Evolutionary conservation across 2,797 vertebrate species (phyloP), one percentile per base, ranked within the genome.

Genomic region (Crocidura indochinensis): DNA sequence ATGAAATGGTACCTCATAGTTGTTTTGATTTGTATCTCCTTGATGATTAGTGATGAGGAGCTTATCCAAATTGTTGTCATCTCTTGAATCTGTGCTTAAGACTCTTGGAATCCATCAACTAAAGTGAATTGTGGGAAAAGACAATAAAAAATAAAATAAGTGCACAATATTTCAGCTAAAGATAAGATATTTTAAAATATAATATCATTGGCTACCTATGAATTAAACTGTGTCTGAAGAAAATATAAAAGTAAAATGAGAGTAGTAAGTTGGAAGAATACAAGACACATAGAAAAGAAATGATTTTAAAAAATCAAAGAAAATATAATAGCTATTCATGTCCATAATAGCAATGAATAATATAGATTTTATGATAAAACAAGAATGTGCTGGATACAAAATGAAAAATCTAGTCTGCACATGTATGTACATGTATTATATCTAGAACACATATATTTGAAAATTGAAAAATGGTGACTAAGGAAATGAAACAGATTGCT

Each of bases 211-310:
- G 19, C 15, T 64, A 85, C 27, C 1, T 87, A 69, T n/a, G 67
- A 82, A 71, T 26, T 22, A 29, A 76, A 72, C 3, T 60, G 5
- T 84, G 24, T 51, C 2, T 9, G 26, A 11, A 81, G 67, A 87
- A 92, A 67, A 53, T 20, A 56, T 51, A 72, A 17, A 72, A 92
- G 67, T 47, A 72, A 64, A 11, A 24, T 20, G 8, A 71, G 22
- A 83, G 27, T 74, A 64, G 6, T 72, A 84, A 88, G 1, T 69
- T 38, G n/a, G 11, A 87, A 29, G 19, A 8, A 82, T 85, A 0
- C 77, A 71, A 80, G 68, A 68, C 82, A 73, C 14, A 71, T 53
- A 38, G 31, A 38, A 73, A 92, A 75, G 10, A 65, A 64, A 27
- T 69, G 74, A 3, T 62, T 80, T 29, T 3, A 87, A 86, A 82